These are phyloP conservation scores for Carabus problematicus DNA, from an alignment of 2,888 invertebrate genomes.

Conservation along the genomic window DNA sequence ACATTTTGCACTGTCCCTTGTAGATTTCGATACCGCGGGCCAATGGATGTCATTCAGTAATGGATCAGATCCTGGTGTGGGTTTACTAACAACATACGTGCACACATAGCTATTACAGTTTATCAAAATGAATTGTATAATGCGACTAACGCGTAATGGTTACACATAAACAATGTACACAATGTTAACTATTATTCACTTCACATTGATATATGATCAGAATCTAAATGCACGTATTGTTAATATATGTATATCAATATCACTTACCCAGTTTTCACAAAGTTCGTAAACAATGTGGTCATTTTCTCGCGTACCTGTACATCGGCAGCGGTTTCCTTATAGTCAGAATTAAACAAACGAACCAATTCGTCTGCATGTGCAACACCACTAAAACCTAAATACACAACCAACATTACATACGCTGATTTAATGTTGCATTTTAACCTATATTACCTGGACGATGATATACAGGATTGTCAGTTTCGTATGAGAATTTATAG, in stretches of 20 bases:
- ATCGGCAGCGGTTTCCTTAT: slow-evolving; percentile 8
- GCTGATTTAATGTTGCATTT: no score
- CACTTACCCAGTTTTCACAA: slow-evolving; percentile 30
- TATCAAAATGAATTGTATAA: neutral
- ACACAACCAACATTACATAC: no score
- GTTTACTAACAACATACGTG: slow-evolving; percentile 18
- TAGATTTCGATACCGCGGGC: slow-evolving; percentile 17
- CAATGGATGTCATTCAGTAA: slow-evolving; percentile 26
- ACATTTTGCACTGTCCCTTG: slow-evolving; percentile 21
- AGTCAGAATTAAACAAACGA: slow-evolving; percentile 16
- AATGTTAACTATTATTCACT: no score
- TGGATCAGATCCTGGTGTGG: slow-evolving; percentile 27
- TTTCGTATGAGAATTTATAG: slow-evolving; percentile 19
- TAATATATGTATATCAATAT: neutral
- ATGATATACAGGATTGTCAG: neutral
- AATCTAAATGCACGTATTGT: no score
- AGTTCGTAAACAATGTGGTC: slow-evolving; percentile 34
- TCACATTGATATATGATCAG: no score
- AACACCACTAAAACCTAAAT: neutral
- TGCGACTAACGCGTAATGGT: neutral
- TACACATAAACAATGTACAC: neutral
- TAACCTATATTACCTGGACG: no score
- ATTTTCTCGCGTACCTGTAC: slow-evolving; percentile 19
- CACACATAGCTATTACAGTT: neutral
- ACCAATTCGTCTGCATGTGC: slow-evolving; percentile 20